phyloP scores from a whole-genome alignment of 2,888 invertebrate genomes.

The Apoda limacodes region DNA sequence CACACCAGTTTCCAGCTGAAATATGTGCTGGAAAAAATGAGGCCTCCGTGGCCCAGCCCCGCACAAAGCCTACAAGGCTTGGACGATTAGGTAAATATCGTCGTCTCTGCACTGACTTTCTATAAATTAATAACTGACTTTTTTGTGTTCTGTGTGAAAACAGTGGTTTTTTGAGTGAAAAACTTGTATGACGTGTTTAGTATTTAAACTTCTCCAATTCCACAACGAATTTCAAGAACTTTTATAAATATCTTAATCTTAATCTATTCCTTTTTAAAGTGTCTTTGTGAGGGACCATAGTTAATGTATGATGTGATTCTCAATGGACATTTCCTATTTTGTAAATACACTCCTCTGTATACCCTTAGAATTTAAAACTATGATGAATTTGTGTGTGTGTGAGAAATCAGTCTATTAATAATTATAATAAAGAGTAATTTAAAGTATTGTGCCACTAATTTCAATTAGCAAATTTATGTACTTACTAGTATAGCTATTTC shows the following conservation, averaged over 20 bases:
- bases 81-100: conserved; percentile 26
- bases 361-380: no score
- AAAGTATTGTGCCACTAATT: no score
- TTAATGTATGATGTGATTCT: conserved; percentile 43
- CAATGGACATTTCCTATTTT: no score
- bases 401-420: no score
- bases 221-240: conserved; percentile 43
- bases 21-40: conserved; percentile 59
- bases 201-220: conserved; percentile 24
- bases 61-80: conserved; percentile 58
- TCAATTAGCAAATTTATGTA: no score
- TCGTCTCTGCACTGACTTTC: conserved; percentile 4
- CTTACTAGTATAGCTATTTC: no score
- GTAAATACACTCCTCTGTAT: no score
- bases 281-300: conserved; percentile 60
- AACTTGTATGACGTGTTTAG: conserved; percentile 15
- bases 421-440: no score
- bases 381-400: no score
- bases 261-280: conserved; percentile 31
- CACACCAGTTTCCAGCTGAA: conserved; percentile 63
- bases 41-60: conserved; percentile 55
- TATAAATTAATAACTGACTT: conserved; percentile 14
- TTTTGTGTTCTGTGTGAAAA: conserved; percentile 13
- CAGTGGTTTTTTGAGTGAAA: conserved; percentile 29
- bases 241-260: no score